A percentile compares a stretch with the other conserved stretches of the same genome.
Evolutionary conservation across 2,113 vertebrate species (phyloP).

Genomic region (Eupsittula cactorum): DNA sequence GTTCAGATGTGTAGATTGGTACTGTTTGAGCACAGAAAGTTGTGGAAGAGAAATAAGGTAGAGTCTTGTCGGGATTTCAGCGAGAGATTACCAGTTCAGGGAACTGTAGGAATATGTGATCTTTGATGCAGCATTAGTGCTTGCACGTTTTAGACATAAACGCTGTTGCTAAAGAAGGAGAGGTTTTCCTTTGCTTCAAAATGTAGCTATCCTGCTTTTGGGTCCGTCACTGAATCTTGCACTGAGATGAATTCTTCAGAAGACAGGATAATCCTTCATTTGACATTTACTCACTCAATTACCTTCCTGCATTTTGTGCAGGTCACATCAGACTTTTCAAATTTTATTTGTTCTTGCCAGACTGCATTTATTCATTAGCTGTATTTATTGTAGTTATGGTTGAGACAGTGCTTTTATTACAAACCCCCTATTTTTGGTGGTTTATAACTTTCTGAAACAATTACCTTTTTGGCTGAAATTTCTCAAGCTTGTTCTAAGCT

Average conservation of each 20-base stretch:
- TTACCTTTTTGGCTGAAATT: constrained; percentile 74
- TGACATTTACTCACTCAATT: constrained; percentile 70
- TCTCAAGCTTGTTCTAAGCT: constrained; percentile 66
- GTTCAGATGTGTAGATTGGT: background rate
- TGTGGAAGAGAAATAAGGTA: background rate
- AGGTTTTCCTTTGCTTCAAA: constrained; percentile 36
- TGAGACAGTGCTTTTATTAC: constrained; percentile 70
- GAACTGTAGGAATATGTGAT: background rate
- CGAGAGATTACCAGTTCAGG: background rate
- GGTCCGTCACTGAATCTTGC: constrained; percentile 30
- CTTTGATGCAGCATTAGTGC: background rate
- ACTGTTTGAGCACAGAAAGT: background rate
- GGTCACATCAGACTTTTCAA: constrained; percentile 56
- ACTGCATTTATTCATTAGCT: constrained; percentile 70
- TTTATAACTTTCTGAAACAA: constrained; percentile 75
- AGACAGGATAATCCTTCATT: constrained; percentile 62
- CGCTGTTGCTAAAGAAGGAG: constrained; percentile 2
- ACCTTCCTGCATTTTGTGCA: constrained; percentile 58
- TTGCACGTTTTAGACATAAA: background rate
- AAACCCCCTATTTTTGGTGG: constrained; percentile 66
- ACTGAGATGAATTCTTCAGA: constrained; percentile 49
- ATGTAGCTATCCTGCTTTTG: constrained; percentile 19
- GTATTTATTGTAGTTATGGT: constrained; percentile 72
- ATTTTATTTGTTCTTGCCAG: constrained; percentile 72
- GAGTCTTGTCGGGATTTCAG: background rate